Evolutionary conservation across 2,888 invertebrate species (phyloP).

Genomic region (Ennomos quercinarius): DNA sequence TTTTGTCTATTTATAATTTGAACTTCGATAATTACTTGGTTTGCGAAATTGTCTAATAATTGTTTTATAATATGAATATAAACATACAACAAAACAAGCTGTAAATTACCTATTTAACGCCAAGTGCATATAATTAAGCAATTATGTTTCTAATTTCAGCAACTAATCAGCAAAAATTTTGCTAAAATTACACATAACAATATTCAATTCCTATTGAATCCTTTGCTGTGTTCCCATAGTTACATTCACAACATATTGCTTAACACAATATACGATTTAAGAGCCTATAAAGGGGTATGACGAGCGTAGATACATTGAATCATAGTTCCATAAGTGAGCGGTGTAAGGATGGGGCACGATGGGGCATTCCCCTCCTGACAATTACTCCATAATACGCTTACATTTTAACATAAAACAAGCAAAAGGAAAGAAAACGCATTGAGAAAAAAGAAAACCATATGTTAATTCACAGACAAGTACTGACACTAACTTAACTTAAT

Average conservation of each 20-base stretch:
- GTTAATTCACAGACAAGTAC: too few relatives aligned
- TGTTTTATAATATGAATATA: too few relatives aligned
- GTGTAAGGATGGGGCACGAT: neutral
- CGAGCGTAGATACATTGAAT: conserved; percentile 30
- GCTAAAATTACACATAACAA: conserved; percentile 23
- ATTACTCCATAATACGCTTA: too few relatives aligned
- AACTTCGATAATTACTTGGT: too few relatives aligned
- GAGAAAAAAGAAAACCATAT: too few relatives aligned
- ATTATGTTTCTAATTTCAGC: conserved; percentile 4
- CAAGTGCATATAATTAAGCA: neutral
- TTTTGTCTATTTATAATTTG: too few relatives aligned
- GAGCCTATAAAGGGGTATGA: conserved; percentile 39
- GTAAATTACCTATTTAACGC: too few relatives aligned
- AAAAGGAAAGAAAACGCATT: too few relatives aligned
- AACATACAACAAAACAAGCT: too few relatives aligned
- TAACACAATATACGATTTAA: conserved; percentile 39
- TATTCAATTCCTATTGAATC: conserved; percentile 11
- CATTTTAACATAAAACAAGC: too few relatives aligned
- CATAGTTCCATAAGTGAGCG: conserved; percentile 13
- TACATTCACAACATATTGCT: conserved; percentile 36
- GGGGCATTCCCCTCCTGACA: conserved; percentile 6
- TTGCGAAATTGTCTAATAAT: too few relatives aligned
- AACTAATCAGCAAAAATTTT: conserved; percentile 1
- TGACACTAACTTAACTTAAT: too few relatives aligned
- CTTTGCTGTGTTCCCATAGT: conserved; percentile 32